Evolutionary conservation across 2,888 invertebrate species (phyloP), one percentile per base, ranked within the genome.

Genomic region (Aplocera efformata): DNA sequence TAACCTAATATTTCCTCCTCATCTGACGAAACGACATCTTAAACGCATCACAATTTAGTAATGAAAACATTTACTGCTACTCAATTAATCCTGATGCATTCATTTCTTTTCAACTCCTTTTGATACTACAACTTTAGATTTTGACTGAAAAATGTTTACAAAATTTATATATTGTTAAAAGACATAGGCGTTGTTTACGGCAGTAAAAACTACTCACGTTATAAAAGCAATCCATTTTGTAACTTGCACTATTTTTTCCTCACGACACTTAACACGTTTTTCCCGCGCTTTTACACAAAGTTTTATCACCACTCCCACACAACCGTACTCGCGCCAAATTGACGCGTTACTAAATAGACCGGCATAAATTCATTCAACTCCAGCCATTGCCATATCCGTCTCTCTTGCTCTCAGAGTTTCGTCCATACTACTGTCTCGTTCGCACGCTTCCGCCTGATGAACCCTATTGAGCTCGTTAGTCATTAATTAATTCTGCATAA

Each of bases 401-500:
- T 54, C 62, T 58, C 50, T 81, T 67, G 9, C 42, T 48, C 70
- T 27, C 22, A 28, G 5, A 30, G 23, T 24, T 48, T 50, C 21
- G 32, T 13, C 33, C 23, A 62, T 72, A 34, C 9, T 22, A 39
- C 43, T 45, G 40, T 79, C 78, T 54, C 71, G 26, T 37, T 80
- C 62, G 29, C 56, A 50, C 76, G 78, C 83, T 84, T 85, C 86
- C 86, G 85, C 86, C 69, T 84, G 83, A 88, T 79, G 84, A 82
- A 84, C 82, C 81, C 86, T 83, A 86, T 85, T 85, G 83, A 83
- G 86, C 86, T 88, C 82, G 86, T 86, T 88, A 86, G 85, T 85
- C 82, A 86, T 86, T 88, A 85, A 86, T 88, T 86, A 85, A 86
- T 85, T 84, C 86, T 83, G 86, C 86, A 85, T 85, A 88, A 84